These are phyloP conservation scores for Periophthalmodon schlosseri DNA, from an alignment of 2,113 vertebrate genomes.

Conservation along the genomic window DNA sequence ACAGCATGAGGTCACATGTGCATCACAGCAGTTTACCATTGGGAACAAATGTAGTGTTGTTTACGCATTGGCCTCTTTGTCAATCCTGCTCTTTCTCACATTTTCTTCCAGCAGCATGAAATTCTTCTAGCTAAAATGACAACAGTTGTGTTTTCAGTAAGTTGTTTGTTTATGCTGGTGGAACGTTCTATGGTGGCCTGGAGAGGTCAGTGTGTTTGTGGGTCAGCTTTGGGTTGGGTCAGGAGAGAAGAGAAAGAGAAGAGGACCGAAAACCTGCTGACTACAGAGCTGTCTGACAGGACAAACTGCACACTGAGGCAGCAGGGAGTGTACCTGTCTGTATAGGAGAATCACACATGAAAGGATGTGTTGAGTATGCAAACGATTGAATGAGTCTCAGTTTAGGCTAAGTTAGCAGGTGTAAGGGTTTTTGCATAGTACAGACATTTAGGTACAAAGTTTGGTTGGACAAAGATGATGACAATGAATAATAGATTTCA, in stretches of 20 bases:
- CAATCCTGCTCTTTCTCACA: constrained; percentile 18
- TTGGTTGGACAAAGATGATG: constrained; percentile 71
- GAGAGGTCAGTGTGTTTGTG: constrained; percentile 66
- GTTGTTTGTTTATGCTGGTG: constrained; percentile 35
- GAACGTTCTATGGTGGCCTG: constrained; percentile 62
- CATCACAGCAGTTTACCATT: constrained; percentile 42
- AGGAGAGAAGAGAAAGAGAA: constrained; percentile 24
- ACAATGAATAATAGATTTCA: neutral
- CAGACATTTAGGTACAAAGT: constrained; percentile 82
- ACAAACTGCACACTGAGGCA: constrained; percentile 40
- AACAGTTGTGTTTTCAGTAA: constrained; percentile 17
- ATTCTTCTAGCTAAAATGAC: constrained; percentile 1
- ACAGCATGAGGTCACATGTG: constrained; percentile 49
- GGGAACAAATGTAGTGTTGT: constrained; percentile 46
- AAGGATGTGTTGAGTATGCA: constrained; percentile 19
- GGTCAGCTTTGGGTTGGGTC: constrained; percentile 61
- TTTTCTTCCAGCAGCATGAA: constrained; percentile 8
- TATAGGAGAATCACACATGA: constrained; percentile 2
- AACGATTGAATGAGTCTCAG: constrained; percentile 18
- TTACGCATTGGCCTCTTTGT: constrained; percentile 44
- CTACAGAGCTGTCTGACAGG: constrained; percentile 23
- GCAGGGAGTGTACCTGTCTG: constrained; percentile 36
- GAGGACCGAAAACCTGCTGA: constrained; percentile 58
- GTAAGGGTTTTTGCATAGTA: constrained; percentile 82
- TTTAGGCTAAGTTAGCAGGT: constrained; percentile 26